These are phyloP conservation scores for Menura novaehollandiae DNA, from an alignment of 2,113 vertebrate genomes.

Conservation along the genomic window DNA sequence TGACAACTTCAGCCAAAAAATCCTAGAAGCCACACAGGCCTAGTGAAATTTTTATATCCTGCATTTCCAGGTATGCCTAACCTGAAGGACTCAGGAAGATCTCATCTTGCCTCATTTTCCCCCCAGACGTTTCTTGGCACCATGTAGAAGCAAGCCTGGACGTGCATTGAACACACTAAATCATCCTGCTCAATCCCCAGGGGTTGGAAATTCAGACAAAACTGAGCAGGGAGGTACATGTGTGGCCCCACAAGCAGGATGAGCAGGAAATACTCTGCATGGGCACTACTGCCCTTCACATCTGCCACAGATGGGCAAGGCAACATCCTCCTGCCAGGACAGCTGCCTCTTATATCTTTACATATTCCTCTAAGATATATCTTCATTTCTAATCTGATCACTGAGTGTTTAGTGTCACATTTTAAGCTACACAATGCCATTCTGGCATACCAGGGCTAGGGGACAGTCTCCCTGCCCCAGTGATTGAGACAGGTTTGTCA, in stretches of 20 bases:
- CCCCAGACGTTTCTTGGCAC: not conserved
- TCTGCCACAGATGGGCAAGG: not conserved
- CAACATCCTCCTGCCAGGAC: not conserved
- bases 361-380: not conserved
- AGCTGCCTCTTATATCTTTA: not conserved
- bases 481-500: not conserved
- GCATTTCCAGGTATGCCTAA: not conserved
- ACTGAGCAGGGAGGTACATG: fast-evolving
- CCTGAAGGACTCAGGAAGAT: not conserved
- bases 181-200: not conserved
- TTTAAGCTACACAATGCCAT: not conserved
- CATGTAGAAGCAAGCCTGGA: not conserved
- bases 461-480: not conserved
- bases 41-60: not conserved
- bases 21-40: fast-evolving
- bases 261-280: not conserved
- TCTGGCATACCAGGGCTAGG: not conserved
- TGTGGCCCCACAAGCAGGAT: not conserved
- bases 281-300: not conserved
- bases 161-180: not conserved
- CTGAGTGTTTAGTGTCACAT: not conserved
- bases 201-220: not conserved
- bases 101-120: not conserved
- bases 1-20: not conserved
- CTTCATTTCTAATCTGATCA: not conserved